A percentile compares a stretch with the other conserved stretches of the same genome.
phyloP scores from a whole-genome alignment of 2,797 vertebrate species.

The Pangasius mekongensis region DNA sequence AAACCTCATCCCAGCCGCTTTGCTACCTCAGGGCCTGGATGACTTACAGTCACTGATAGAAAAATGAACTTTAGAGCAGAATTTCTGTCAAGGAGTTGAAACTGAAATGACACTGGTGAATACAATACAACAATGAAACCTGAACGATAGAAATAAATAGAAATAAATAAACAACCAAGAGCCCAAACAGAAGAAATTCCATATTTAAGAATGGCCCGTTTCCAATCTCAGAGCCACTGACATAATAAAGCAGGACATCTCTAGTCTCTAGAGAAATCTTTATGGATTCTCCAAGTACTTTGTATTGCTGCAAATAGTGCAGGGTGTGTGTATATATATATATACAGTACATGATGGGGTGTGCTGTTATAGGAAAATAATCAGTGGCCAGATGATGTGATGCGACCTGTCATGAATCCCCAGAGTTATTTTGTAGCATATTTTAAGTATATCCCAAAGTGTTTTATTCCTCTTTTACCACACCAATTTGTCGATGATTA shows the following conservation, averaged over 20 bases:
- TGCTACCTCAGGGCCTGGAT: slow-evolving; percentile 12
- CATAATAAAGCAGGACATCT: neutral
- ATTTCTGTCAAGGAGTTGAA: slow-evolving; percentile 1
- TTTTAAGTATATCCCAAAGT: no score
- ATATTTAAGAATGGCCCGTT: neutral
- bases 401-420: neutral
- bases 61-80: slow-evolving; percentile 8
- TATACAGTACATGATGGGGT: neutral
- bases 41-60: slow-evolving; percentile 3
- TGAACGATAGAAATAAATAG: slow-evolving; percentile 3
- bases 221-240: neutral
- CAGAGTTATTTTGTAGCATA: neutral
- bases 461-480: neutral
- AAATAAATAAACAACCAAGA: slow-evolving; percentile 10
- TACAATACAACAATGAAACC: neutral
- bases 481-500: neutral
- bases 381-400: neutral
- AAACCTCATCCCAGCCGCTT: slow-evolving; percentile 11
- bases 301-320: neutral
- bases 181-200: neutral
- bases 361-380: neutral
- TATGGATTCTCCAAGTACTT: neutral
- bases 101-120: neutral
- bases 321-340: neutral
- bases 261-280: neutral